Evolutionary conservation across 2,113 vertebrate genomes (phyloP).

Genomic region (Psittacus erithacus): DNA sequence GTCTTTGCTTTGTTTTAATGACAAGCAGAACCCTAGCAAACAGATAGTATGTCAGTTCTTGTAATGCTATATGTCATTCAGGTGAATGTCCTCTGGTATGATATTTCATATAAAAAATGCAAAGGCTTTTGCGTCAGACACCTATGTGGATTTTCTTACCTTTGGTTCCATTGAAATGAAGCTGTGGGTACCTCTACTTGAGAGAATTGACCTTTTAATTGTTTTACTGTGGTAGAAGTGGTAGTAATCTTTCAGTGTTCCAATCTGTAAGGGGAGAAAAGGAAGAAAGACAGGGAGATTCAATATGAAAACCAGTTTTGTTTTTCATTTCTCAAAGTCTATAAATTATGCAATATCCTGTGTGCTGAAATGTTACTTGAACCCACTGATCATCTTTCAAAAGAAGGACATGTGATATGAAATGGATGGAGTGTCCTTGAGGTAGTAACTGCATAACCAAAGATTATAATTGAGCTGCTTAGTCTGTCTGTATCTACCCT

Average conservation of each 20-base stretch:
- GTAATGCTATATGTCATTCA: conserved; percentile 58
- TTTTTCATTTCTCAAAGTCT: conserved; percentile 52
- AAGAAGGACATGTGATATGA: conserved; percentile 76
- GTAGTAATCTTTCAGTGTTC: conserved; percentile 95
- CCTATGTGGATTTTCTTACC: conserved; percentile 82
- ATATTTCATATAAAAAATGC: conserved; percentile 83
- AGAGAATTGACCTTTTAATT: conserved; percentile 96
- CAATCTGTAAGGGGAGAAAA: conserved; percentile 82
- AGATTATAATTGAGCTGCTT: conserved; percentile 73
- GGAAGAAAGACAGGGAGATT: conserved; percentile 29
- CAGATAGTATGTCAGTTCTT: conserved; percentile 53
- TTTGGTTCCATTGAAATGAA: conserved; percentile 99
- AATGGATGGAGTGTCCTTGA: conserved; percentile 74
- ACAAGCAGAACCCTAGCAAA: conserved; percentile 26
- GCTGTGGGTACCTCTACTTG: conserved; percentile 93
- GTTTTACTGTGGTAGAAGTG: conserved; percentile 98
- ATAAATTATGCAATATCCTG: conserved; percentile 79
- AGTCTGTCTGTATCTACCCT: conserved; percentile 59
- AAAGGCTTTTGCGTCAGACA: conserved; percentile 65
- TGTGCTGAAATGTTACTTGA: conserved; percentile 76
- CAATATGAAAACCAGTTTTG: conserved; percentile 46
- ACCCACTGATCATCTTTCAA: conserved; percentile 77
- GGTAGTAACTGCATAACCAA: conserved; percentile 65
- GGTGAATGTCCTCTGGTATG: conserved; percentile 46
- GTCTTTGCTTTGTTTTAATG: conserved; percentile 18